Conservation (phyloP, 30 jellyfish, hydroid and myxozoan genomes). For the Phacellophora camtschatica region DNA sequence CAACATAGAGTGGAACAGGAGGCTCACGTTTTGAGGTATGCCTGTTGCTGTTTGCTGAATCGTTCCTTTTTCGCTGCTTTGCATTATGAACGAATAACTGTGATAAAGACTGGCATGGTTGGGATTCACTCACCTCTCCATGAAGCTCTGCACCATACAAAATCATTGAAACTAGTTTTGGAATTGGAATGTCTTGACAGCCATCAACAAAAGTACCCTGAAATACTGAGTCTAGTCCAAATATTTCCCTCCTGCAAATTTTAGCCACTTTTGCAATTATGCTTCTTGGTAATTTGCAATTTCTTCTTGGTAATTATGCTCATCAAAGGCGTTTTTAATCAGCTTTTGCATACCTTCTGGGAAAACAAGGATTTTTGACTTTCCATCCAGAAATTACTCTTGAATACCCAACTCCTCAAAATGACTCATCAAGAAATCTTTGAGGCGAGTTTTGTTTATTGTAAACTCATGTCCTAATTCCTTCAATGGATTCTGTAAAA, state of each 20-base stretch:
- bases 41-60: neutral
- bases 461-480: conserved; percentile 8
- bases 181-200: neutral
- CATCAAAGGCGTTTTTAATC: neutral
- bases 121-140: neutral
- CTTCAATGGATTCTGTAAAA: conserved; percentile 2
- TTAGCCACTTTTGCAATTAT: neutral
- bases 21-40: neutral
- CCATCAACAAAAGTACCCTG: neutral
- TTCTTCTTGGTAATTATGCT: neutral
- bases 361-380: neutral
- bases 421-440: neutral
- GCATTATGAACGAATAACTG: neutral
- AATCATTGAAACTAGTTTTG: neutral
- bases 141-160: neutral
- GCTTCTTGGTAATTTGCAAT: too few species aligned
- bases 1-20: neutral
- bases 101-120: neutral
- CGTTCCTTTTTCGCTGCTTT: neutral
- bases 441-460: neutral
- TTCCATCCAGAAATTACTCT: neutral
- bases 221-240: neutral
- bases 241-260: neutral
- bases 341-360: neutral
- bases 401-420: conserved; percentile 12